Percentiles rank a stretch among this genome's conserved stretches.
These are phyloP conservation scores for Mycteria americana DNA, from an alignment of 2,797 vertebrate genomes.

Conservation along the genomic window DNA sequence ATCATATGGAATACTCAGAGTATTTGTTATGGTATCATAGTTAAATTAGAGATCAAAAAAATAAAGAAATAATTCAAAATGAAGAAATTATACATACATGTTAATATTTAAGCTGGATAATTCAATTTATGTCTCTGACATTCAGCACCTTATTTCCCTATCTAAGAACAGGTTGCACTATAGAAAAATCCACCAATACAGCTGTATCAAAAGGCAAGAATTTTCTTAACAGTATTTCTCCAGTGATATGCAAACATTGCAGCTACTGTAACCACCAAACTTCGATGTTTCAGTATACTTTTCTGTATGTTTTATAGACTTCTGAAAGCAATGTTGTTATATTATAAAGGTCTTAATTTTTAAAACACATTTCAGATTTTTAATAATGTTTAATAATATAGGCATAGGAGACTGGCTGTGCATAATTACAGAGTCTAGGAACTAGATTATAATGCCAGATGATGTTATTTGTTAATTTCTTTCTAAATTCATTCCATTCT, in stretches of 20 bases:
- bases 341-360: background rate
- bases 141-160: background rate
- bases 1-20: background rate
- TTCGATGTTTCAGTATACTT: background rate
- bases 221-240: background rate
- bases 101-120: background rate
- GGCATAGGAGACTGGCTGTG: background rate
- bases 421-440: background rate
- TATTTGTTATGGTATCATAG: background rate
- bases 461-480: background rate
- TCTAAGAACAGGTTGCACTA: background rate
- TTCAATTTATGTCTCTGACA: background rate
- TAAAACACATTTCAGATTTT: background rate
- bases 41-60: background rate
- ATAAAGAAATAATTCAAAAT: background rate
- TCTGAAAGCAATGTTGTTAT: background rate
- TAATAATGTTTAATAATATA: background rate
- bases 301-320: background rate
- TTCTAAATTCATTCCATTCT: background rate
- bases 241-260: background rate
- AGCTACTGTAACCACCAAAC: background rate
- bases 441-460: background rate
- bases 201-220: background rate
- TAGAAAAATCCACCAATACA: background rate
- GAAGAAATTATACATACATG: background rate